Conservation (phyloP, 2,888 invertebrate species). For the Magallana nippona region DNA sequence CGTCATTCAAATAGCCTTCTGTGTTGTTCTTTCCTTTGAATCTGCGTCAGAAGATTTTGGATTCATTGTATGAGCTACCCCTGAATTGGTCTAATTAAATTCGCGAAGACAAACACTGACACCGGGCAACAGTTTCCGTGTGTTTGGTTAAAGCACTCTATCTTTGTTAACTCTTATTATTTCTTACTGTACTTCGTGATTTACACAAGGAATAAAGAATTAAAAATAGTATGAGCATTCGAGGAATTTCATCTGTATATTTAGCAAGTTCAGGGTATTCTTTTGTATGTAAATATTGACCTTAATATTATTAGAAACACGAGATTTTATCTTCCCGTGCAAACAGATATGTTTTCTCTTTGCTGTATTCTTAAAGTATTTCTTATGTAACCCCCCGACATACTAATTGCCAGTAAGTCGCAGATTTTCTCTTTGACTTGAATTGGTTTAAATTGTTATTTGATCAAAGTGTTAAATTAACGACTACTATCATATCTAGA, state of each 20-base stretch:
- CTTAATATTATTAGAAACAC: not conserved
- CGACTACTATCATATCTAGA: not conserved
- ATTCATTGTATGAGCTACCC: not conserved
- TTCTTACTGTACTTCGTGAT: not conserved
- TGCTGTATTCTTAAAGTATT: no score
- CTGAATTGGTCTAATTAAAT: slow-evolving; percentile 13
- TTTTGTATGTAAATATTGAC: not conserved
- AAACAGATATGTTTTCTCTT: not conserved
- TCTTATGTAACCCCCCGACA: not conserved
- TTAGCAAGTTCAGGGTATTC: not conserved
- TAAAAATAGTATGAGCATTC: not conserved
- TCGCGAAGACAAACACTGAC: slow-evolving; percentile 3
- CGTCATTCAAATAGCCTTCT: not conserved
- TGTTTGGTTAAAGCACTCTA: not conserved
- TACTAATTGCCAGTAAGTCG: not conserved
- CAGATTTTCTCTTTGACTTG: not conserved
- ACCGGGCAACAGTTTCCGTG: not conserved
- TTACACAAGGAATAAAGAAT: not conserved
- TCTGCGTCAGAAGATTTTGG: not conserved
- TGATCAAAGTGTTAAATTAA: not conserved
- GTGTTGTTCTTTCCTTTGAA: not conserved
- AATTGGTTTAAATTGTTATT: not conserved
- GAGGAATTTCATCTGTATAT: not conserved
- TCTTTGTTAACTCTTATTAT: not conserved
- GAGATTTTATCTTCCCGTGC: not conserved